Evolutionary conservation across 2,888 invertebrate species (phyloP).

Genomic region (Drosophila mercatorum): DNA sequence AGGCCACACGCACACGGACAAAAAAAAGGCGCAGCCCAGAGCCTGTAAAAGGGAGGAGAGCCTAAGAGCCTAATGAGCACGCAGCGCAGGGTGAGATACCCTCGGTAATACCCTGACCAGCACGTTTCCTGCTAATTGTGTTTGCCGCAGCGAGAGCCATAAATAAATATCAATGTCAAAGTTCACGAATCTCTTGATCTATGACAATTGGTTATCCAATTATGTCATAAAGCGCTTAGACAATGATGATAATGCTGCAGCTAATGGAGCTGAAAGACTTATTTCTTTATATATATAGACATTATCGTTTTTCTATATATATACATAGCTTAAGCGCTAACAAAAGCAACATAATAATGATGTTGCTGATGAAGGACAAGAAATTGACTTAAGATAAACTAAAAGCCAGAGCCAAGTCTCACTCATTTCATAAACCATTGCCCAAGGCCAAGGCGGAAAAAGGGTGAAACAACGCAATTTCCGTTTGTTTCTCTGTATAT

Average conservation of each 20-base stretch:
- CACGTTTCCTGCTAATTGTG: slow-evolving; percentile 63
- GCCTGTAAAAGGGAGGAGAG: neutral
- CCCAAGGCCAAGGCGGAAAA: slow-evolving; percentile 65
- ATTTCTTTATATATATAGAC: neutral
- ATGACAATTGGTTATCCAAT: slow-evolving; percentile 37
- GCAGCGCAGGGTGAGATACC: slow-evolving; percentile 17
- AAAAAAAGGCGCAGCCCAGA: slow-evolving; percentile 40
- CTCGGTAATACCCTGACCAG: slow-evolving; percentile 3
- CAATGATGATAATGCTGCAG: neutral
- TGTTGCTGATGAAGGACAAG: slow-evolving; percentile 50
- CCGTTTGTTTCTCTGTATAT: slow-evolving; percentile 40
- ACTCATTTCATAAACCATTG: slow-evolving; percentile 21
- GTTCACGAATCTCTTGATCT: slow-evolving; percentile 37
- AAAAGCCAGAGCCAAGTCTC: slow-evolving; percentile 16
- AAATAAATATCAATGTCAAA: slow-evolving; percentile 44
- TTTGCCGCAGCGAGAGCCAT: slow-evolving; percentile 27
- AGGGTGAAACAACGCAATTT: slow-evolving; percentile 73
- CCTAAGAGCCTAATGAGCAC: slow-evolving; percentile 25
- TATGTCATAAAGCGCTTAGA: slow-evolving; percentile 19
- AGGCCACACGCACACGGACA: slow-evolving; percentile 10
- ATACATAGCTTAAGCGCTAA: too few species aligned
- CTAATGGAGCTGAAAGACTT: neutral
- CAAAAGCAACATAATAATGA: slow-evolving; percentile 5
- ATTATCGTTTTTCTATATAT: too few species aligned
- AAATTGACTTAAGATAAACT: slow-evolving; percentile 76